phyloP scores from a whole-genome alignment of 2,797 vertebrate genomes.

The Pangasius djambal region DNA sequence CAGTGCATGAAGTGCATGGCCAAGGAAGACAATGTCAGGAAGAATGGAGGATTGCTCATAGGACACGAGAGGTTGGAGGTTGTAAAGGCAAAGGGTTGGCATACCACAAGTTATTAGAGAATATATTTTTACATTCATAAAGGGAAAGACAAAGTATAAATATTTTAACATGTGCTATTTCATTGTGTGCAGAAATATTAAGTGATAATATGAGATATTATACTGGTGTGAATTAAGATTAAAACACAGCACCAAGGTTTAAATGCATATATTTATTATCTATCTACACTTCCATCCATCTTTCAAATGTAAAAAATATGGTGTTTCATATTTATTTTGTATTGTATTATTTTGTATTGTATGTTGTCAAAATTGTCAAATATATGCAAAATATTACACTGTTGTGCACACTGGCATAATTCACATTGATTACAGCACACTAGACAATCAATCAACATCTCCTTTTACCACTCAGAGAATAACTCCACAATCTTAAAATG shows the following conservation, averaged over 20 bases:
- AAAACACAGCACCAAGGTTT: background rate
- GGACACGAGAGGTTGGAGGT: background rate
- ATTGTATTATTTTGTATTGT: background rate
- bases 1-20: background rate
- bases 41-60: background rate
- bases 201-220: background rate
- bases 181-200: background rate
- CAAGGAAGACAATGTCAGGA: slow-evolving; percentile 6
- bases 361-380: background rate
- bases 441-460: background rate
- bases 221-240: background rate
- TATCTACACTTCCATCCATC: background rate
- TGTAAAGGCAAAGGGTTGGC: background rate
- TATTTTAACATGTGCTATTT: background rate
- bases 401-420: background rate
- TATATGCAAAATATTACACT: background rate
- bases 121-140: background rate
- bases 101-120: background rate
- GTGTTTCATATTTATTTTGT: background rate
- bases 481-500: background rate
- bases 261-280: background rate
- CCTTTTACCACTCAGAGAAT: background rate
- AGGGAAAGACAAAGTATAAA: background rate
- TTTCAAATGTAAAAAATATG: background rate
- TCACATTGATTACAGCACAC: background rate